Evolutionary conservation across 2,113 vertebrate species (phyloP).

Genomic region (Hippocampus barbouri): DNA sequence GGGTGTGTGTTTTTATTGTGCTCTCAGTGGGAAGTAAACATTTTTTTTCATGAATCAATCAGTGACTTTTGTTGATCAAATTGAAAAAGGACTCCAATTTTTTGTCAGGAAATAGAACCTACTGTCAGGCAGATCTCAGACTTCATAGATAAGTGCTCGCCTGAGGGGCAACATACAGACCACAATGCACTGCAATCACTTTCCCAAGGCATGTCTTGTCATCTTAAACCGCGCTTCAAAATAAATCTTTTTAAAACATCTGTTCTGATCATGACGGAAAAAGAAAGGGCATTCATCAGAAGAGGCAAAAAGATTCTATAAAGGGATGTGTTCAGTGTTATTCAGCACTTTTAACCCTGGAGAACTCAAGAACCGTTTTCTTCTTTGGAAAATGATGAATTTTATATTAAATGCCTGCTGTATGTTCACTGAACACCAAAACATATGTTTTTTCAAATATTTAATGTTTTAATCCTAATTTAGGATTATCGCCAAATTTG

Average conservation of each 20-base stretch:
- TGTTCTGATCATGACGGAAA: neutral
- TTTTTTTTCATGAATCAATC: neutral
- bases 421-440: too few relatives aligned
- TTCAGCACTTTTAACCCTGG: too few relatives aligned
- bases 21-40: neutral
- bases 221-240: neutral
- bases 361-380: too few relatives aligned
- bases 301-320: neutral
- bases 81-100: neutral
- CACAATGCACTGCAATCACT: neutral
- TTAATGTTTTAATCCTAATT: too few relatives aligned
- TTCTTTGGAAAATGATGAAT: too few relatives aligned
- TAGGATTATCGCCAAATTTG: too few relatives aligned
- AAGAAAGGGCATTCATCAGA: neutral
- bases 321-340: neutral
- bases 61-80: neutral
- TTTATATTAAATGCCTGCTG: too few relatives aligned
- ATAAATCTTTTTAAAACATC: neutral
- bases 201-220: neutral
- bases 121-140: neutral
- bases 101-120: neutral
- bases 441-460: too few relatives aligned
- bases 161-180: neutral
- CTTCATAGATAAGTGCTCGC: neutral
- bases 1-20: constrained; percentile 5